Conservation (phyloP, 1,140 invertebrate species). For the Paracyclopina nana region DNA sequence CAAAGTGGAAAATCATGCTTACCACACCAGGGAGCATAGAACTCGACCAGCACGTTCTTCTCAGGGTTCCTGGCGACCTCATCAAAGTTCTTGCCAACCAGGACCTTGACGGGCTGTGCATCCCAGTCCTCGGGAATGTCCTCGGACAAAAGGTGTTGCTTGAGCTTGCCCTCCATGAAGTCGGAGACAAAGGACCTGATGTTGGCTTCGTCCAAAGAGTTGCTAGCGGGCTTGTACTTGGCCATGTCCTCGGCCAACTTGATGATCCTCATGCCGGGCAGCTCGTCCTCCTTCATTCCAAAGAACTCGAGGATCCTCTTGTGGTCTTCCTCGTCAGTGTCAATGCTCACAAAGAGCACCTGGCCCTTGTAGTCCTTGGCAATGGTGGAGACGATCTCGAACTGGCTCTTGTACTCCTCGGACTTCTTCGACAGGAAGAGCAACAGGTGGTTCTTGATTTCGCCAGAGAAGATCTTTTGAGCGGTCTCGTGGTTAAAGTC, state of each 20-base stretch:
- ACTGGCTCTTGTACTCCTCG: slow-evolving; percentile 54
- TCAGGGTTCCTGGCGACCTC: slow-evolving; percentile 65
- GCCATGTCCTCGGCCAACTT: slow-evolving; percentile 90
- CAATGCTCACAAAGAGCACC: slow-evolving; percentile 85
- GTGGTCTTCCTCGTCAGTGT: slow-evolving; percentile 87
- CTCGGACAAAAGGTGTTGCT: slow-evolving; percentile 80
- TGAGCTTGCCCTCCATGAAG: slow-evolving; percentile 77
- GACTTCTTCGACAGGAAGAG: slow-evolving; percentile 79
- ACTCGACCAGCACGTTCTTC: slow-evolving; percentile 93
- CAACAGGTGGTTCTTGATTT: slow-evolving; percentile 86
- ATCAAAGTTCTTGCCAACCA: slow-evolving; percentile 90
- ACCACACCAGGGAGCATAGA: slow-evolving; percentile 85
- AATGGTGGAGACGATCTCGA: slow-evolving; percentile 49
- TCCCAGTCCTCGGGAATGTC: slow-evolving; percentile 94
- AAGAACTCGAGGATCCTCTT: slow-evolving; percentile 96
- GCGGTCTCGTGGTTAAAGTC: slow-evolving; percentile 97
- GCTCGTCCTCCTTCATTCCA: slow-evolving; percentile 51
- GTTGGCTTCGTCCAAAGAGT: slow-evolving; percentile 51
- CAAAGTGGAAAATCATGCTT: not conserved
- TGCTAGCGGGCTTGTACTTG: slow-evolving; percentile 78
- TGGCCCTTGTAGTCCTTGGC: slow-evolving; percentile 75
- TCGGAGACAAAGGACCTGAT: slow-evolving; percentile 62
- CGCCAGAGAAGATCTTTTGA: slow-evolving; percentile 91
- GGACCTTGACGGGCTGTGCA: slow-evolving; percentile 73
- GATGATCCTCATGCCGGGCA: slow-evolving; percentile 80